A percentile compares a stretch with the other conserved stretches of the same genome.
phyloP scores from a whole-genome alignment of 2,113 vertebrate genomes.

The Piaya cayana region DNA sequence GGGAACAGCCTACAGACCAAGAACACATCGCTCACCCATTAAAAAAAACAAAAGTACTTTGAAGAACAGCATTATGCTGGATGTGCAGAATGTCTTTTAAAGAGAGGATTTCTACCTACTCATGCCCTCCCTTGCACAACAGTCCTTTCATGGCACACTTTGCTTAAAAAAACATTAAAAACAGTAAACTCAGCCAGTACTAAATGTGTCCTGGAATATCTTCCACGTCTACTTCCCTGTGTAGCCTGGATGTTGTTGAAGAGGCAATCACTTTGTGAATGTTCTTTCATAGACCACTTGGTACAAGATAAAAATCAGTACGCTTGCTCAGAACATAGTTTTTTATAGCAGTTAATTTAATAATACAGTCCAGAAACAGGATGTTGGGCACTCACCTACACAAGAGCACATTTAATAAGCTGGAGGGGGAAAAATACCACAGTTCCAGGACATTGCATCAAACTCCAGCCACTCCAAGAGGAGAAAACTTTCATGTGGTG shows the following conservation, averaged over 20 bases:
- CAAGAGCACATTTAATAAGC: constrained; percentile 58
- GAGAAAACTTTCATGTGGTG: not conserved
- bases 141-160: constrained; percentile 28
- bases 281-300: not conserved
- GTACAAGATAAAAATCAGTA: constrained; percentile 59
- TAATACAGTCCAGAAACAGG: constrained; percentile 69
- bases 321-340: constrained; percentile 62
- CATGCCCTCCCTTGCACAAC: not conserved
- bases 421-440: constrained; percentile 24
- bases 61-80: constrained; percentile 46
- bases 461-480: constrained; percentile 40
- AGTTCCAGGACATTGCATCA: constrained; percentile 50
- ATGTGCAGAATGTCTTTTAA: constrained; percentile 34
- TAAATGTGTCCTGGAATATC: not conserved
- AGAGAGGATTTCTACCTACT: constrained; percentile 33
- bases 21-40: constrained; percentile 36
- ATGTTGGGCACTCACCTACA: constrained; percentile 55
- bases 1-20: constrained; percentile 53
- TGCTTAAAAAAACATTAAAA: constrained; percentile 25
- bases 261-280: not conserved
- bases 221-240: constrained; percentile 7
- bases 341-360: constrained; percentile 76
- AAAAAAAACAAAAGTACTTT: constrained; percentile 63
- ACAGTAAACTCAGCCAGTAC: not conserved
- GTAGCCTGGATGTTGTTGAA: not conserved